Conservation (phyloP, 2,797 vertebrate genomes). For the Thripadectes ignobilis region DNA sequence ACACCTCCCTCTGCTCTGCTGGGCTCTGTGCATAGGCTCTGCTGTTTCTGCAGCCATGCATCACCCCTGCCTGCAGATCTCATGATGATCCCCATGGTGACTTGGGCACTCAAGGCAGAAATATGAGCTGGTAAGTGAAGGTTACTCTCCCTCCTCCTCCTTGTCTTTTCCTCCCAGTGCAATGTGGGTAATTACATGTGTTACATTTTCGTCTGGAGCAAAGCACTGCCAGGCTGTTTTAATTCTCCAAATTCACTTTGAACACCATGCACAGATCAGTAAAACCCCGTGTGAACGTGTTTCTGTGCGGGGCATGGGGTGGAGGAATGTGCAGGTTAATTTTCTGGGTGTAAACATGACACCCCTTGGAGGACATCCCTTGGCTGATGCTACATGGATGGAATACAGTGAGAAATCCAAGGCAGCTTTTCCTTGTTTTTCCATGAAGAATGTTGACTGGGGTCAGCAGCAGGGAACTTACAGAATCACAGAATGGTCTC, state of each 20-base stretch:
- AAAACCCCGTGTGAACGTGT: neutral
- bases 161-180: neutral
- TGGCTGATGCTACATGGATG: neutral
- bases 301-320: neutral
- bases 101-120: neutral
- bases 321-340: neutral
- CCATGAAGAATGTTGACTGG: neutral
- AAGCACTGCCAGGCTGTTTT: neutral
- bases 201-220: neutral
- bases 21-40: neutral
- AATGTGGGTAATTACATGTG: neutral
- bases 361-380: neutral
- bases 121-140: slow-evolving; percentile 14
- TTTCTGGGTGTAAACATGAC: neutral
- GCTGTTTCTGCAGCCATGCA: neutral
- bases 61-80: neutral
- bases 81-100: slow-evolving; percentile 12
- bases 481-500: neutral
- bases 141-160: neutral
- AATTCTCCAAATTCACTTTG: neutral
- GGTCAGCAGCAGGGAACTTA: neutral
- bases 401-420: neutral
- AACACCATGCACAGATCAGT: neutral
- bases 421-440: neutral
- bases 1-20: neutral